Base-by-base conservation (phyloP, 2,113 vertebrate species). In the Phyllostomus hastatus region DNA sequence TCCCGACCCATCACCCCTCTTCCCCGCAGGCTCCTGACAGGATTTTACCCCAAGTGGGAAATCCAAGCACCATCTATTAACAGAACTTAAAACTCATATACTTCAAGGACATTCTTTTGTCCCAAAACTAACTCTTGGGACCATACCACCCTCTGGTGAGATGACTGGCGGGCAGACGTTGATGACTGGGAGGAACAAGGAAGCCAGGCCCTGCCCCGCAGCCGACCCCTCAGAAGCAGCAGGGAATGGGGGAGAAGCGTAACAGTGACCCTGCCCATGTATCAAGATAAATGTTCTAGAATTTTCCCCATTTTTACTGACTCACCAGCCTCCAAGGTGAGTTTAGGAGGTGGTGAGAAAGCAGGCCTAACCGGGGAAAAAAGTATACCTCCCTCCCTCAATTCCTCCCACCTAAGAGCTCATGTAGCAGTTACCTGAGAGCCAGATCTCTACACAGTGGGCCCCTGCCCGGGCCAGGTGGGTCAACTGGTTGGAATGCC, bases 251-350 rank as follows among this genome's bases (percentile, higher is more conserved):
- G 31, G 11, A 4, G 11, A 12, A 33, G 20, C 35, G 0, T 10
- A 61, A 75, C 8, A 66, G 6, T 12, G 15, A 86, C 35, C 59
- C 22, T 43, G 41, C 31, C 76, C 2, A 0, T 57, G 43, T 69
- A 15, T 6, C 57, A 84, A 11, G 33, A 41, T 41, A 59, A 86
- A 85, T 3, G 28, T 94, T 94, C 78, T 79, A 89, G 91, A 88
- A 82, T 31, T 67, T 93, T 50, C 84, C 28, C 46, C 52, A 5
- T 35, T n/a, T 52, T 78, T 81, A 38, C 7, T 22, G 61, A 64
- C 17, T 59, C 61, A 31, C 57, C 50, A 9, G 1, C 57, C 76
- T 88, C 16, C 43, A 35, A 48, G 35, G 38, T n/a, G 59, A 83
- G 31, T 11, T 7, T 11, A 61, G 2, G 46, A 81, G 24, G 26